Percentiles rank a stretch among this genome's conserved stretches.
Evolutionary conservation across 2,113 vertebrate genomes (phyloP).

Genomic region (Xerus inauris): DNA sequence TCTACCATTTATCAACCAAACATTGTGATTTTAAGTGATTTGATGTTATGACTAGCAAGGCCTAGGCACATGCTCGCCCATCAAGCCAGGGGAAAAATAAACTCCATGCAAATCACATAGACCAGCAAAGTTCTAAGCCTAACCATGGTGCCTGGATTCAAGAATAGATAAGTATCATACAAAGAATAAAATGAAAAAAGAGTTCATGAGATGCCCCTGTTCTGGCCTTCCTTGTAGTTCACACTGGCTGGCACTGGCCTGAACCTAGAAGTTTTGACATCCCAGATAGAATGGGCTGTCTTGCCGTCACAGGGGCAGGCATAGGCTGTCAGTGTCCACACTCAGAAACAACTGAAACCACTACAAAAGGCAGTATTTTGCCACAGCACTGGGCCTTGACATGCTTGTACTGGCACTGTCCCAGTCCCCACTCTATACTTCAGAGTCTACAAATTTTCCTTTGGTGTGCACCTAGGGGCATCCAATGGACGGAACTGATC

Average conservation of each 20-base stretch:
- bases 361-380: background rate
- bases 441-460: background rate
- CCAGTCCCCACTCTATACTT: background rate
- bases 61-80: background rate
- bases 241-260: background rate
- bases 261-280: background rate
- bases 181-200: background rate
- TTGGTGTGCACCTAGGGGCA: background rate
- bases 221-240: background rate
- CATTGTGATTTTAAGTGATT: background rate
- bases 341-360: background rate
- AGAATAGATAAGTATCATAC: background rate
- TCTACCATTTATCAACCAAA: background rate
- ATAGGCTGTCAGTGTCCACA: background rate
- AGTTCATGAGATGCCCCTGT: background rate
- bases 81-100: background rate
- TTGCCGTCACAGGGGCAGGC: background rate
- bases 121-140: background rate
- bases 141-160: background rate
- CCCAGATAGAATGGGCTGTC: background rate
- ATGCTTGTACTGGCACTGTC: background rate
- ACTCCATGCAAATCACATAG: background rate
- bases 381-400: background rate
- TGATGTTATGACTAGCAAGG: background rate
- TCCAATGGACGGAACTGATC: background rate